These are phyloP conservation scores for Prinia subflava DNA, from an alignment of 2,113 vertebrate genomes.

Conservation along the genomic window DNA sequence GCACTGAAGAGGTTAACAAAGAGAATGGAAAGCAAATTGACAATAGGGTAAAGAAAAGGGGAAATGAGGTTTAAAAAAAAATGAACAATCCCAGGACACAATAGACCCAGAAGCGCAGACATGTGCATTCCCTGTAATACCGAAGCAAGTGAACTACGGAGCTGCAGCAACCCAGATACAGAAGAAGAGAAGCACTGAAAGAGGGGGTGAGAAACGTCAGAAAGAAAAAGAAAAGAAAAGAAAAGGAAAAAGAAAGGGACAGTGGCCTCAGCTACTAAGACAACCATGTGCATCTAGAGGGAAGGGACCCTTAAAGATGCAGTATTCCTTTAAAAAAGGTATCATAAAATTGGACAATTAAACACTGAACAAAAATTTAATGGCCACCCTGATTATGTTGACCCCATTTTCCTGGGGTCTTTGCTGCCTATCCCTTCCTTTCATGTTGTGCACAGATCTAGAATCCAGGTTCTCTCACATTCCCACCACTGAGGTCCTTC, in stretches of 20 bases:
- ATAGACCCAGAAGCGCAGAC: conserved; percentile 70
- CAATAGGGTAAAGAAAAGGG: conserved; percentile 9
- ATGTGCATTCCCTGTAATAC: conserved; percentile 70
- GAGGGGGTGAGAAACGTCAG: conserved; percentile 47
- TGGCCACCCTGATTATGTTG: background rate
- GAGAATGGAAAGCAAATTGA: conserved; percentile 61
- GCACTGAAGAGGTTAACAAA: conserved; percentile 57
- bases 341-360: conserved; percentile 40
- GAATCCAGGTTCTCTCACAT: background rate
- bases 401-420: conserved; percentile 14
- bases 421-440: background rate
- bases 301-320: conserved; percentile 73
- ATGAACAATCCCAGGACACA: conserved; percentile 64
- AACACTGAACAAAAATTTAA: conserved; percentile 8
- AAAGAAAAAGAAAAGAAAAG: conserved; percentile 55
- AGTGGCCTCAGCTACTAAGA: conserved; percentile 74
- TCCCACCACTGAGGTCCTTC: background rate
- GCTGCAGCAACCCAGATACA: conserved; percentile 65
- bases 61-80: conserved; percentile 35
- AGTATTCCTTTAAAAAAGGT: conserved; percentile 69
- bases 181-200: conserved; percentile 48
- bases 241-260: conserved; percentile 53
- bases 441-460: background rate
- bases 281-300: conserved; percentile 70
- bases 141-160: conserved; percentile 66